Conservation (phyloP, 2,113 vertebrate genomes). For the Melospiza melodia region DNA sequence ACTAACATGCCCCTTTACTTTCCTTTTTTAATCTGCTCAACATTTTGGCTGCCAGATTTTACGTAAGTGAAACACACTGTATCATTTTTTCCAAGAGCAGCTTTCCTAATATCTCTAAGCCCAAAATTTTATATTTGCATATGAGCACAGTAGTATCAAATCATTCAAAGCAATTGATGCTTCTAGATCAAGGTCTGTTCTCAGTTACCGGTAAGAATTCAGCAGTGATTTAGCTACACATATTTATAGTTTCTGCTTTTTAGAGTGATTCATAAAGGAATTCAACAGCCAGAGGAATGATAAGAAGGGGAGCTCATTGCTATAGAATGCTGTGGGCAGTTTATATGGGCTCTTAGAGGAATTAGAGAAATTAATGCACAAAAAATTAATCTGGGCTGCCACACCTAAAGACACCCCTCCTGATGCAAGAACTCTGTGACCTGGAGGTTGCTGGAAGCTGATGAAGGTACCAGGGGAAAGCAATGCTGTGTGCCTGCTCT, state of each 20-base stretch:
- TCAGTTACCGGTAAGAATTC: background rate
- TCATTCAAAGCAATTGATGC: background rate
- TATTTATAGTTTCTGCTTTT: background rate
- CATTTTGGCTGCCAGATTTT: background rate
- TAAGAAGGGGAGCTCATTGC: background rate
- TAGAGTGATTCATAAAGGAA: background rate
- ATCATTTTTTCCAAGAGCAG: background rate
- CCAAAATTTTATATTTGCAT: background rate
- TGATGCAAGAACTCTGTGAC: background rate
- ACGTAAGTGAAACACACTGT: background rate
- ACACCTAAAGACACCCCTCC: background rate
- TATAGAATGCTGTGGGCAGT: background rate
- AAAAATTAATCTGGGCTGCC: background rate
- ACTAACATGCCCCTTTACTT: background rate
- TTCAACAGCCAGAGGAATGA: background rate
- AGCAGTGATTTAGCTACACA: background rate
- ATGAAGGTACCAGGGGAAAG: background rate
- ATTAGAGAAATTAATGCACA: background rate
- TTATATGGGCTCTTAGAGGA: background rate
- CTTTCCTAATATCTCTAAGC: background rate
- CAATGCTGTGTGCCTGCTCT: background rate
- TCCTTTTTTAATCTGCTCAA: conserved; percentile 6
- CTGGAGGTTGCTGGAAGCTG: background rate
- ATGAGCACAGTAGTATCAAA: background rate
- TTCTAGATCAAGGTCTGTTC: background rate